These are phyloP conservation scores for Camelus bactrianus DNA, from an alignment of 2,113 vertebrate genomes.

Conservation along the genomic window DNA sequence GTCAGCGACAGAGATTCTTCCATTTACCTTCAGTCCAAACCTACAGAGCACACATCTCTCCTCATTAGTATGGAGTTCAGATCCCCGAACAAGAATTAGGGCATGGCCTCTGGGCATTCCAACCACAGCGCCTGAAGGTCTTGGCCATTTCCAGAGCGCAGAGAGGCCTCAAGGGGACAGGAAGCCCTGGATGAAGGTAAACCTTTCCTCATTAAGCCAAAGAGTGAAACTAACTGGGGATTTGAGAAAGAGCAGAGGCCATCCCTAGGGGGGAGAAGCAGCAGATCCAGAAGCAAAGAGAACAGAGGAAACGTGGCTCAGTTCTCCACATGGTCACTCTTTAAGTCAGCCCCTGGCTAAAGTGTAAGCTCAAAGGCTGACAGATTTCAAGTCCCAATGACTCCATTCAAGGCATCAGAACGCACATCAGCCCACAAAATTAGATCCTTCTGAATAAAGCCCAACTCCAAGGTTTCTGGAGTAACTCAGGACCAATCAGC, in stretches of 20 bases:
- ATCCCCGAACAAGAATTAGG: background rate
- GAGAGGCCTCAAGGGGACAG: background rate
- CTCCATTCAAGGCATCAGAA: background rate
- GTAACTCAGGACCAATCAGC: background rate
- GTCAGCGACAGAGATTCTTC: background rate
- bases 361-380: background rate
- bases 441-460: background rate
- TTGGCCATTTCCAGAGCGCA: background rate
- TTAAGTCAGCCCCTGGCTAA: background rate
- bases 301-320: fast-evolving
- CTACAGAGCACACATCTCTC: background rate
- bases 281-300: background rate
- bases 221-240: background rate
- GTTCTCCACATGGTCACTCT: background rate
- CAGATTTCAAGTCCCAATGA: background rate
- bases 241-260: background rate
- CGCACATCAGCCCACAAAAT: background rate
- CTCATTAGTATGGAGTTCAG: background rate
- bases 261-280: background rate
- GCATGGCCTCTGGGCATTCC: background rate
- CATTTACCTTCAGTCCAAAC: background rate
- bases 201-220: background rate
- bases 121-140: fast-evolving
- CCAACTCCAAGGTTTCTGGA: background rate
- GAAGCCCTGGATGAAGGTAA: background rate